Percentiles rank a stretch among this genome's conserved stretches.
Conservation (phyloP, 2,888 invertebrate genomes). For the Gymnoscelis rufifasciata region DNA sequence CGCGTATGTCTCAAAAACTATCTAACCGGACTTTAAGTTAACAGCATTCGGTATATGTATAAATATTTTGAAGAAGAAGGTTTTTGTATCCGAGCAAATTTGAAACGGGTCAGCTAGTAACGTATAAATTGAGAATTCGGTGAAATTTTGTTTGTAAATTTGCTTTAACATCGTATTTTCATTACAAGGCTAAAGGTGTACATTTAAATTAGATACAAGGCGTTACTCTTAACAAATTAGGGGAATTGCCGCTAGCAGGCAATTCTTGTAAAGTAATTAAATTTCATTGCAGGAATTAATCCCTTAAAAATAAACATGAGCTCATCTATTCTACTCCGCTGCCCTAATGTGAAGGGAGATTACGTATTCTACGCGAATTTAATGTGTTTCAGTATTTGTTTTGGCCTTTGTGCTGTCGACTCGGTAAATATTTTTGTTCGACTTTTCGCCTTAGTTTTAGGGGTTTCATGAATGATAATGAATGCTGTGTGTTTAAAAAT, state of each 20-base stretch:
- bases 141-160: too few species aligned
- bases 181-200: conserved; percentile 39
- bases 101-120: too few species aligned
- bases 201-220: conserved; percentile 41
- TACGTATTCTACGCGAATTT: conserved; percentile 4
- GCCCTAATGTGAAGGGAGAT: conserved; percentile 1
- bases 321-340: conserved; percentile 4
- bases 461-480: background rate
- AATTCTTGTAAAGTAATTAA: conserved; percentile 27
- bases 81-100: too few species aligned
- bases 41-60: too few species aligned
- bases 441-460: background rate
- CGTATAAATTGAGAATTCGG: too few species aligned
- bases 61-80: too few species aligned
- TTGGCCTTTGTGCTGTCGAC: conserved; percentile 1
- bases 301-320: conserved; percentile 23
- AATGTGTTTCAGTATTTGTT: conserved; percentile 6
- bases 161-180: conserved; percentile 34
- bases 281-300: conserved; percentile 26
- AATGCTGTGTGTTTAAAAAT: background rate
- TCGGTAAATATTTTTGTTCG: conserved; percentile 1
- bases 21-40: too few species aligned
- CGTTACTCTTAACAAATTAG: conserved; percentile 34
- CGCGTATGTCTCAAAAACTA: too few species aligned
- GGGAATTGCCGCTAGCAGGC: conserved; percentile 24